Base-by-base conservation (phyloP, 2,888 invertebrate genomes). In the Chydorus sphaericus region DNA sequence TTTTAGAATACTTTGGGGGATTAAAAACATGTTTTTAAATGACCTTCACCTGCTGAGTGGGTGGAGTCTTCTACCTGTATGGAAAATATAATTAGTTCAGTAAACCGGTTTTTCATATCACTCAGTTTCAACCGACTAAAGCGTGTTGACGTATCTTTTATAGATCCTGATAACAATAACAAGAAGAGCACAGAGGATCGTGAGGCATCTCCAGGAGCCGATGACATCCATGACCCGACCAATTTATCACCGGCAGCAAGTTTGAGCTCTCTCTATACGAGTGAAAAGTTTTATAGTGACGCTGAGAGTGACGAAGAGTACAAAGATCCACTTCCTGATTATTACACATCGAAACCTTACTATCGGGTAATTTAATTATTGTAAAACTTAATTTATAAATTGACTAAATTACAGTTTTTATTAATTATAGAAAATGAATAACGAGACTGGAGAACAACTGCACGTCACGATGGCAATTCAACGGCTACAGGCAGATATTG, bases 271-370 rank as follows among this genome's bases (percentile, higher is more conserved):
- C 59, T 62, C 8, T 60, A 61, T 5, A 61, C 61, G 28, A 61
- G 63, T 18, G 65, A 65, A 23, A 61, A 63, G 55, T 65, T 64
- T 53, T 65, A 63, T 58, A 65, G 65, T 57, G 65, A 55, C 33
- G 49, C 55, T 23, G 55, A 55, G 39, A 55, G 55, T 29, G 55
- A 55, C 39, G 55, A 49, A 11, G 55, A 55, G 28, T 55, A 55
- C 55, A 49, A 36, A 33, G 55, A 55, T 26, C 55, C 55, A 23
- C 10, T 52, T 30, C 52, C 52, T 11, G 52, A 52, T 28, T 20
- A 26, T 28, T 44, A 44, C 28, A 23, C 44, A 44, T 44, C 44
- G 26, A 44, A 44, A 44, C 28, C 44, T 3, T 23, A 26, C 44
- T 28, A 44, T 44, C 18, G 11, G 44, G 44, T 44, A 44, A 14